Base-by-base conservation (phyloP, 2,888 invertebrate species). In the Monochamus alternatus region DNA sequence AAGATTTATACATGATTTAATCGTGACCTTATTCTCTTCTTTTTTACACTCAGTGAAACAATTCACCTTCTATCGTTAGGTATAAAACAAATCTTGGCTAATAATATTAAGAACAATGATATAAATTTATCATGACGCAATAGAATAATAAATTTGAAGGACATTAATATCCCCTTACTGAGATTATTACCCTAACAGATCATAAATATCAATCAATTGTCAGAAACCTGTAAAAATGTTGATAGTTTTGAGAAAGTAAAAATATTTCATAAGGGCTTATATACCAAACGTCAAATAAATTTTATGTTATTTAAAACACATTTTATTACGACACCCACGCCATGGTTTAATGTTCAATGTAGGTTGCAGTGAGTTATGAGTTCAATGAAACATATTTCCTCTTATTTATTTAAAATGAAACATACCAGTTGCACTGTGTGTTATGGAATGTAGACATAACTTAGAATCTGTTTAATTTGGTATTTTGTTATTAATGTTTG, bases 361-460 rank as follows among this genome's bases (percentile, higher is more conserved):
- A 47, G 12, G 30, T 10, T 31, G 64, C 47, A 51, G 47, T 64
- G 64, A 64, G 47, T 47, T 22, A 64, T 30, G 47, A 12, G 64
- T 64, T 64, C 47, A 64, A 44, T 47, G 47, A 64, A 47, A 64
- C 44, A 31, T 38, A 64, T 64, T 64, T 64, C 64, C 30, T 64
- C 47, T 64, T 64, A 64, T 64, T 22, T 44, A 47, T 64, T 47
- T 5, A 51, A 47, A 47, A 64, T 64, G 44, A 47, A 63, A 64
- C 47, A 30, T 64, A 47, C 10, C 12, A 30, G n/a, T 30, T 22
- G 55, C n/a, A 55, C 55, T 7, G 38, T 38, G 38, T 38, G 38
- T 38, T 38, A 38, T 38, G 38, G 38, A 38, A 38, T 5, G 5
- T 5, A 7, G 38, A 38, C 4, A 38, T 38, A 38, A 5, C 5